These are phyloP conservation scores for Acrobasis repandana DNA, from an alignment of 2,888 invertebrate species.

Conservation along the genomic window DNA sequence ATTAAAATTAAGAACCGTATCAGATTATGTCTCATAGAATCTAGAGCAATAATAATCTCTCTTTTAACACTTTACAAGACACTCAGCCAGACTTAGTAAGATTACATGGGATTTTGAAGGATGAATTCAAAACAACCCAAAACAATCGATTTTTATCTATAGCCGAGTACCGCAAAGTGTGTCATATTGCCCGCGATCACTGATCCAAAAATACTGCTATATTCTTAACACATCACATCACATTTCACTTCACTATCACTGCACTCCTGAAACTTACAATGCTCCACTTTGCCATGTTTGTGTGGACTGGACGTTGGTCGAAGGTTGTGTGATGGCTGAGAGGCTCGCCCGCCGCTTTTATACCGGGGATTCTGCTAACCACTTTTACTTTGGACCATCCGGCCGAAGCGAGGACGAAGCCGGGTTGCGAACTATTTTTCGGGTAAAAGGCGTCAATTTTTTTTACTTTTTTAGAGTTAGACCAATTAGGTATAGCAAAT, in stretches of 20 bases:
- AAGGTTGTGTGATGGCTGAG: slow-evolving; percentile 64
- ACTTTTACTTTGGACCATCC: slow-evolving; percentile 76
- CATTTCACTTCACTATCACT: slow-evolving; percentile 55
- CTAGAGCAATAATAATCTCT: no score
- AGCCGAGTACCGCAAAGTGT: no score
- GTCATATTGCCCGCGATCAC: background rate
- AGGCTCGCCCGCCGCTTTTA: slow-evolving; percentile 59
- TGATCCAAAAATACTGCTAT: slow-evolving; percentile 17
- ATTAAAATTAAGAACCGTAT: background rate
- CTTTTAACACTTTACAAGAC: no score
- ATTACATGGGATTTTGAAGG: no score
- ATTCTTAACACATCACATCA: slow-evolving; percentile 19
- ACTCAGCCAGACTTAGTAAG: no score
- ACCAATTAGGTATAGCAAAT: background rate
- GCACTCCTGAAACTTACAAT: slow-evolving; percentile 77
- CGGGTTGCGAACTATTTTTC: slow-evolving; percentile 61
- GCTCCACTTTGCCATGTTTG: slow-evolving; percentile 75
- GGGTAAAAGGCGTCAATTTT: slow-evolving; percentile 35
- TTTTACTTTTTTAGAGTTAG: background rate
- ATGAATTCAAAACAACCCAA: no score
- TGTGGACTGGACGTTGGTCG: slow-evolving; percentile 52
- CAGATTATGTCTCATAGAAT: background rate
- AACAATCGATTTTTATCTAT: no score
- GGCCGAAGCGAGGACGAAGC: slow-evolving; percentile 64
- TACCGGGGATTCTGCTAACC: slow-evolving; percentile 65